These are phyloP conservation scores for Harpalus rubripes DNA, from an alignment of 2,888 invertebrate species.

Conservation along the genomic window DNA sequence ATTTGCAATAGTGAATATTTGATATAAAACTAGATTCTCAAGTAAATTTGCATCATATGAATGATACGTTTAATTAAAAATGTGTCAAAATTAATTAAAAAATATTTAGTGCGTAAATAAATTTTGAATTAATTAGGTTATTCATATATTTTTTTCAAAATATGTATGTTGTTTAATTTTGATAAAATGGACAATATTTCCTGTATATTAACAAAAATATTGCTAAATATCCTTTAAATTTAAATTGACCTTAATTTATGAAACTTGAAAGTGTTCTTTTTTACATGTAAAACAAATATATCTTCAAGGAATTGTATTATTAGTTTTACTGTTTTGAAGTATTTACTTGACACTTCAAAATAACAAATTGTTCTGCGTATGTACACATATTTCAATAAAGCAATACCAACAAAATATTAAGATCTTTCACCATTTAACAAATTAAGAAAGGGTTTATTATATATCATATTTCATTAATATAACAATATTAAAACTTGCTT, in stretches of 20 bases:
- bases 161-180: background rate
- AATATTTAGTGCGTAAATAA: background rate
- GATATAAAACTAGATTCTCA: background rate
- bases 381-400: background rate
- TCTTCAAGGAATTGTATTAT: constrained; percentile 34
- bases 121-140: background rate
- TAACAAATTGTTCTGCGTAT: background rate
- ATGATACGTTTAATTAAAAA: constrained; percentile 22
- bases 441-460: too few species aligned
- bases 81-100: constrained; percentile 24
- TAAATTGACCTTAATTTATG: constrained; percentile 10
- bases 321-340: constrained; percentile 21
- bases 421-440: too few species aligned
- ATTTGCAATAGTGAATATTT: constrained; percentile 44
- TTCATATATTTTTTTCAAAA: background rate
- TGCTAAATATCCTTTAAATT: constrained; percentile 35
- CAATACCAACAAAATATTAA: background rate
- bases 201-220: constrained; percentile 14
- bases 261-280: constrained; percentile 26
- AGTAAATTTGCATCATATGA: constrained; percentile 22
- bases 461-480: too few species aligned
- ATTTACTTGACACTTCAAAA: constrained; percentile 1
- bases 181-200: constrained; percentile 1
- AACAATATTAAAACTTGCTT: too few species aligned
- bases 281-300: constrained; percentile 16